phyloP scores from a whole-genome alignment of 2,888 invertebrate genomes.

The Epistrophella euchroma region DNA sequence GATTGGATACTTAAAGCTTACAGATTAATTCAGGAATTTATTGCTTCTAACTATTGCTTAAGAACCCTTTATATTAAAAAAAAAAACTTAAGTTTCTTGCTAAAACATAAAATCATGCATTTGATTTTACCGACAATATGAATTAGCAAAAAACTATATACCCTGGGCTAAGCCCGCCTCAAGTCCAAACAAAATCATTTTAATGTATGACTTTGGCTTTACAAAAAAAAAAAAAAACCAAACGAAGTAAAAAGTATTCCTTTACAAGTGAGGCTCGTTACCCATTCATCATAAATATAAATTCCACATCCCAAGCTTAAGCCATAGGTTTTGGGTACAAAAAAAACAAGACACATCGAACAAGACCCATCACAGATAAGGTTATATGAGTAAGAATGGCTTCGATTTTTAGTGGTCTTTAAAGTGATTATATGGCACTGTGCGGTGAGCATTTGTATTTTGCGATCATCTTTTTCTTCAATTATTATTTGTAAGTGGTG shows the following conservation, averaged over 20 bases:
- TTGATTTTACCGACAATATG: conserved; percentile 3
- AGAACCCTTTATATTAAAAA: background rate
- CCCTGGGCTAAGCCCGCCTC: background rate
- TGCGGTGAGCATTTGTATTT: conserved; percentile 58
- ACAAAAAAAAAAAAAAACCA: background rate
- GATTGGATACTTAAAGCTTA: background rate
- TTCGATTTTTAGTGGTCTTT: conserved; percentile 69
- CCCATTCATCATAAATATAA: conserved; percentile 44
- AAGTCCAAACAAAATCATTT: conserved; percentile 34
- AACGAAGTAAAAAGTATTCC: background rate
- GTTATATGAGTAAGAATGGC: conserved; percentile 32
- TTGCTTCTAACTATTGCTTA: background rate
- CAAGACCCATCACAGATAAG: conserved; percentile 28
- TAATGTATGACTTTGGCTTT: conserved; percentile 2
- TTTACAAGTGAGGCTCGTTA: conserved; percentile 57
- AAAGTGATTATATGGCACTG: conserved; percentile 75
- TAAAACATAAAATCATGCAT: conserved; percentile 9
- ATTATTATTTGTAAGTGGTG: conserved; percentile 66
- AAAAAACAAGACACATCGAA: conserved; percentile 31
- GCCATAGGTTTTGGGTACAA: background rate
- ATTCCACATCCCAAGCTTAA: conserved; percentile 7
- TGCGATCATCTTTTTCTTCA: conserved; percentile 54
- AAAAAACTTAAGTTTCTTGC: background rate
- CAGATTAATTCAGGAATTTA: conserved; percentile 2
- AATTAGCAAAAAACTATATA: background rate